Evolutionary conservation across 2,888 invertebrate genomes (phyloP).

Genomic region (Meta bourneti): DNA sequence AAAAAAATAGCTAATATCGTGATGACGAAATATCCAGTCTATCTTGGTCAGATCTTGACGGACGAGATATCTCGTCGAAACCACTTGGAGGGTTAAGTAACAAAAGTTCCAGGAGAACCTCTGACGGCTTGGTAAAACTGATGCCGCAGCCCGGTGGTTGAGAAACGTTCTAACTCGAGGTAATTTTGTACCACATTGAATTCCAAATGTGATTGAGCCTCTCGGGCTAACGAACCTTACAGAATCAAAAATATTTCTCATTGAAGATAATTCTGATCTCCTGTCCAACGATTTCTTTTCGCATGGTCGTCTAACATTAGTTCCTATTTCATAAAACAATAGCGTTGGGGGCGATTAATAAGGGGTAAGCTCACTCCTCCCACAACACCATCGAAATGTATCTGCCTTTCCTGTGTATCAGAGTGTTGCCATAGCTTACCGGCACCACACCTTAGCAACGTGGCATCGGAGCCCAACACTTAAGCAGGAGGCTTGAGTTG

Average conservation of each 20-base stretch:
- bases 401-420: slow-evolving; percentile 51
- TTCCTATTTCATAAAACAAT: slow-evolving; percentile 9
- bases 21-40: no score
- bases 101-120: no score
- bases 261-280: not conserved
- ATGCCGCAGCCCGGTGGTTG: no score
- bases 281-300: not conserved
- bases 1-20: no score
- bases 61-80: no score
- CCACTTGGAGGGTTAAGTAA: no score
- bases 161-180: no score
- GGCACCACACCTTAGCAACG: slow-evolving; percentile 74
- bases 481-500: slow-evolving; percentile 2
- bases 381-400: slow-evolving; percentile 39
- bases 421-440: slow-evolving; percentile 66
- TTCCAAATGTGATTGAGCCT: not conserved
- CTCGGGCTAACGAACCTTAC: not conserved
- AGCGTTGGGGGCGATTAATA: slow-evolving; percentile 47
- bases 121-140: no score
- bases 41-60: no score
- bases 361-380: slow-evolving; percentile 1
- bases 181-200: no score
- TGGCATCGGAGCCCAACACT: slow-evolving; percentile 11
- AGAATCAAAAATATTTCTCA: not conserved
- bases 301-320: not conserved